These are phyloP conservation scores for Pipistrellus pygmaeus DNA, from an alignment of 2,797 vertebrate species.

Conservation along the genomic window DNA sequence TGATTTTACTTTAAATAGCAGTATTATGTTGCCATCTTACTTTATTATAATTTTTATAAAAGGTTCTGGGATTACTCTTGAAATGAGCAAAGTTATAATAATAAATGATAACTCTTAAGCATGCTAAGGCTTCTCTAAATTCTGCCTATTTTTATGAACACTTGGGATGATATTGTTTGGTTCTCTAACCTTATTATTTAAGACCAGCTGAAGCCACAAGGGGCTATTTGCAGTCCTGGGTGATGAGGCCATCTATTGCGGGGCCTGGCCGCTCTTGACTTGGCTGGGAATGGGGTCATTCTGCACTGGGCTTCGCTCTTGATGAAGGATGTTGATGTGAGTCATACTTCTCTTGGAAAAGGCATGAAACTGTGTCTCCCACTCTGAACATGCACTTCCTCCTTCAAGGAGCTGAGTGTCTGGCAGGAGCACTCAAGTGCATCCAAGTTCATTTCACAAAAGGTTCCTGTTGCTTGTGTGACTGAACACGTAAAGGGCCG, in stretches of 20 bases:
- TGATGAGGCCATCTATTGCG: not conserved
- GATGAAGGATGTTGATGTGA: not conserved
- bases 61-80: slow-evolving; percentile 64
- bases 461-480: not conserved
- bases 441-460: not conserved
- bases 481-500: not conserved
- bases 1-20: slow-evolving; percentile 81
- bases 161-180: slow-evolving; percentile 41
- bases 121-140: slow-evolving; percentile 70
- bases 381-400: not conserved
- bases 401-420: not conserved
- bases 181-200: slow-evolving; percentile 76
- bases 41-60: slow-evolving; percentile 71
- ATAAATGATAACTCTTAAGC: slow-evolving; percentile 78
- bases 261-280: not conserved
- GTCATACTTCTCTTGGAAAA: slow-evolving; percentile 7
- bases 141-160: slow-evolving; percentile 74
- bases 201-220: slow-evolving; percentile 28
- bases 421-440: not conserved
- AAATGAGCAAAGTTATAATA: slow-evolving; percentile 81
- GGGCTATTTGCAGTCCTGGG: slow-evolving; percentile 55
- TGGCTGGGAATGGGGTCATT: not conserved
- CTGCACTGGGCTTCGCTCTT: not conserved
- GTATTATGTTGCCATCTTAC: slow-evolving; percentile 79
- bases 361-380: not conserved